A percentile compares a stretch with the other conserved stretches of the same genome.
These are phyloP conservation scores for Congeria kusceri DNA, from an alignment of 2,888 invertebrate species.

Conservation along the genomic window DNA sequence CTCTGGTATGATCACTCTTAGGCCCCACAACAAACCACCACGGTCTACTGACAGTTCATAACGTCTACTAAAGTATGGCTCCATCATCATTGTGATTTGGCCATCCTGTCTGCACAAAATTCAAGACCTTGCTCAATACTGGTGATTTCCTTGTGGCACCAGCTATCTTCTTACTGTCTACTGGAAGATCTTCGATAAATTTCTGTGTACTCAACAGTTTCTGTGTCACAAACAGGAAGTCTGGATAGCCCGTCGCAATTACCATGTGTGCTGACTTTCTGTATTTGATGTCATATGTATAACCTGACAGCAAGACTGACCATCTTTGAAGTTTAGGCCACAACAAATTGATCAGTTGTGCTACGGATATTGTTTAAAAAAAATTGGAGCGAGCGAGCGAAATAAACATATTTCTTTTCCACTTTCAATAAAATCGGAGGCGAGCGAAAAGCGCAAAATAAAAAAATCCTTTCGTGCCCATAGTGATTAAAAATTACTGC, in stretches of 20 bases:
- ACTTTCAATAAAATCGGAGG: no score
- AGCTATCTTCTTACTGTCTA: conserved; percentile 12
- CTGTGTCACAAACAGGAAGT: conserved; percentile 48
- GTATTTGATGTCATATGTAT: conserved; percentile 79
- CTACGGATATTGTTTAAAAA: no score
- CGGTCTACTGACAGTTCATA: conserved; percentile 7
- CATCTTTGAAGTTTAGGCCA: conserved; percentile 77
- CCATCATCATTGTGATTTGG: conserved; percentile 10
- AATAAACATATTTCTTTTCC: no score
- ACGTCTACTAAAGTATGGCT: conserved; percentile 7
- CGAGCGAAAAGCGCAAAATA: no score
- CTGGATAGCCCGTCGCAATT: conserved; percentile 81
- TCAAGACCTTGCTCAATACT: conserved; percentile 1
- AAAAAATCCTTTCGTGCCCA: no score
- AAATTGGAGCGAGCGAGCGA: no score
- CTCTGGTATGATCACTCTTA: conserved; percentile 11
- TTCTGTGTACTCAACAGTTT: conserved; percentile 7
- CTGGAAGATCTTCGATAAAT: conserved; percentile 14
- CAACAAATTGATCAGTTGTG: no score
- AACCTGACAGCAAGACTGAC: conserved; percentile 77
- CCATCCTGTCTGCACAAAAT: conserved; percentile 4
- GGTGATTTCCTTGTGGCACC: conserved; percentile 26
- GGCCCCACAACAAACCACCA: conserved; percentile 13
- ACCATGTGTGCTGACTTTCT: conserved; percentile 69
- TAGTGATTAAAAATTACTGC: no score